Evolutionary conservation across 1,140 invertebrate genomes (phyloP), one percentile per base, ranked within the genome.

Genomic region (Drosophila ficusphila): DNA sequence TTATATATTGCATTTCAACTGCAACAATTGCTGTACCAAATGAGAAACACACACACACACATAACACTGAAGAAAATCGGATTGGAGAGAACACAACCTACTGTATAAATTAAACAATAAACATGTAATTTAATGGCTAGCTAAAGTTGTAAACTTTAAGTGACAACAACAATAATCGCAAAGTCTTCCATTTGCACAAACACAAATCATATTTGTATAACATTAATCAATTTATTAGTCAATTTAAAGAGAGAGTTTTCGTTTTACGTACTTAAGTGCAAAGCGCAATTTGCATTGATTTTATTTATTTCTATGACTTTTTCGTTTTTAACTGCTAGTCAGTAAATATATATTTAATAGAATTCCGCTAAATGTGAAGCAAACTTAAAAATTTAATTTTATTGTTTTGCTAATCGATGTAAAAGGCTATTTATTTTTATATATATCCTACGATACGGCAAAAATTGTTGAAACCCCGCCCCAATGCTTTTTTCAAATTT

Each of bases 301-400:
- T 88, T 85, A 85, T 85, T 85, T 86, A 52, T 68, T 57, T 72
- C 51, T 70, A 74, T 64, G 52, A 56, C 36, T 72, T 76, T 51
- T 85, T 79, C 54, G 64, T 79, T 85, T 82, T 68, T 85, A 86
- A 81, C 76, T 86, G 81, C 81, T 86, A 86, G 81, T 86, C 81
- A 86, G 81, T 86, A 86, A 88, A 64, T 58, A 53, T 74, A 70
- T 52, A 53, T 57, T 78, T 71, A 31, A 75, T 67, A 67, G 64
- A 51, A 76, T 76, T 86, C 71, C 61, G 54, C 39, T 16, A 79
- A 73, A 79, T 65, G 61, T 57, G 56, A 62, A 54, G 48, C 46
- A 23, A 41, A 51, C 69, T 61, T 70, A 44, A 72, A 57, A 62
- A 76, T 76, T 65, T 34, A 64, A 67, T 76, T 75, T 54, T 75